Conservation (phyloP, 1,140 invertebrate genomes). For the Matsumurasca onukii region DNA sequence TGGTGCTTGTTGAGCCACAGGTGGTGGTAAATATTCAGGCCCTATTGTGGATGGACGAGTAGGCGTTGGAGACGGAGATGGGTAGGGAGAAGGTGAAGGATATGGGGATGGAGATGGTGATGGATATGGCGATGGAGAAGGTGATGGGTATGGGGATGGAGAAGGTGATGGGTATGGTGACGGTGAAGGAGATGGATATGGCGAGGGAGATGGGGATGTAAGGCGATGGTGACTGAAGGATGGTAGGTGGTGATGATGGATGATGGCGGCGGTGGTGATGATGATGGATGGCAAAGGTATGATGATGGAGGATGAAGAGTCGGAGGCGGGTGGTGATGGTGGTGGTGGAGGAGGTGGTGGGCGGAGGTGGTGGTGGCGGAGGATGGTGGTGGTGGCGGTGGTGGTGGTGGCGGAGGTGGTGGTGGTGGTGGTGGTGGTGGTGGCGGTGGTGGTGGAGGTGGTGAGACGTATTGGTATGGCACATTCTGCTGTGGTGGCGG, state of each 20-base stretch:
- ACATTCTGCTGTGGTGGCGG: no score
- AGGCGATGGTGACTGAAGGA: slow-evolving; percentile 8
- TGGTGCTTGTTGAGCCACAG: background rate
- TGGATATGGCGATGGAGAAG: background rate
- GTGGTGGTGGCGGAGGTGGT: background rate
- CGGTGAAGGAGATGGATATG: background rate
- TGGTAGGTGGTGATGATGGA: background rate
- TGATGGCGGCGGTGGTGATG: slow-evolving; percentile 7
- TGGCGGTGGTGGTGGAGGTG: background rate
- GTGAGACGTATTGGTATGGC: background rate
- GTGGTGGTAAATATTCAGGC: slow-evolving; percentile 21
- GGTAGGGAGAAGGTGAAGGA: background rate
- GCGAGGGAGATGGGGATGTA: slow-evolving; percentile 1
- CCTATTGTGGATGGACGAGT: background rate
- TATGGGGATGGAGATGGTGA: background rate
- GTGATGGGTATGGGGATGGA: background rate
- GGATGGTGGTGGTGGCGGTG: slow-evolving; percentile 12
- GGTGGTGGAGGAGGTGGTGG: background rate
- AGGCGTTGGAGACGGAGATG: background rate
- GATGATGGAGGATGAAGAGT: background rate
- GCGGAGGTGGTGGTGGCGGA: no score
- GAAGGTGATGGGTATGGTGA: background rate
- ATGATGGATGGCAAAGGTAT: background rate
- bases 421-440: slow-evolving; percentile 4
- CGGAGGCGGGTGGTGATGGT: background rate